Evolutionary conservation across 2,888 invertebrate species (phyloP), one percentile per base, ranked within the genome.

Genomic region (Ophioninae sp.): DNA sequence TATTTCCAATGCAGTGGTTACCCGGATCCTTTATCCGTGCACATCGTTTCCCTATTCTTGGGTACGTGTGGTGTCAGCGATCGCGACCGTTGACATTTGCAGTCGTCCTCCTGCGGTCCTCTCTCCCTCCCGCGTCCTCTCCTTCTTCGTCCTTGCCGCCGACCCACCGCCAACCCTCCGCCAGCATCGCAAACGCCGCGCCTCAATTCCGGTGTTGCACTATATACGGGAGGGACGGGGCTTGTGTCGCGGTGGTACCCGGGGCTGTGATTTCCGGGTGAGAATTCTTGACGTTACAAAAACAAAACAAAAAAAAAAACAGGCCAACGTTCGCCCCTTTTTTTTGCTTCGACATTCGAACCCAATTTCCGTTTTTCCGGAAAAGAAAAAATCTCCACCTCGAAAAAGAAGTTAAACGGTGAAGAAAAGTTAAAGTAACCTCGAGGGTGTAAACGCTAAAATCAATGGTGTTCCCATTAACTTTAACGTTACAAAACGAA

Each of bases 21-120:
- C 50, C 59, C 61, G 39, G 76, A 20, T 67, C 37, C 73, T 69
- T 62, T 78, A 65, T 62, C 41, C 21, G 41, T 69, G 39, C 50
- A 70, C 70, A 57, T 78, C 21, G 21, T 79, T 79, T 74, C 64
- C 77, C 75, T 77, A 65, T 79, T 75, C 73, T 73, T 77, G 62
- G 73, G 23, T 79, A 50, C 75, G 75, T 64, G 78, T 73, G 41
- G 79, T 84, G 84, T 84, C 84, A 79, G 84, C 82, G 84, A 84
- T 84, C 84, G 81, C 84, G 84, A 84, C 84, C 84, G 81, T 84
- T 84, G 84, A 84, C 84, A 84, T 84, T 84, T 84, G 81, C 79
- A 79, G 81, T 82, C 79, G 84, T 84, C 79, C 84, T 76, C 79
- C 79, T 81, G 73, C 75, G 30, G 67, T 67, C 76, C 75, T 73